Conservation (phyloP, 2,797 vertebrate genomes). For the Eospalax fontanierii region DNA sequence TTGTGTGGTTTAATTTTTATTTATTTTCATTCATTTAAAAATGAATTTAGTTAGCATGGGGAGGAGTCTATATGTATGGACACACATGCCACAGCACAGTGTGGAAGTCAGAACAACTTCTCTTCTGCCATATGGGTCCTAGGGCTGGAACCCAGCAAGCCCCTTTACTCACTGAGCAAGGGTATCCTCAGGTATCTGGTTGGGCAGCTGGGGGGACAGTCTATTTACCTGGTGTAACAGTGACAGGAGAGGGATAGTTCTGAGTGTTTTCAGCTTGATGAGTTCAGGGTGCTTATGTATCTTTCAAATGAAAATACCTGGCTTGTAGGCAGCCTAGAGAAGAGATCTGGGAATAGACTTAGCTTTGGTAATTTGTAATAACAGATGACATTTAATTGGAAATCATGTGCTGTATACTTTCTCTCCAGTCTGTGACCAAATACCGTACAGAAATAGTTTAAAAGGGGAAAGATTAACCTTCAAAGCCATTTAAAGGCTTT, state of each 20-base stretch:
- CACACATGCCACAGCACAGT: not conserved
- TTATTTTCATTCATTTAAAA: not conserved
- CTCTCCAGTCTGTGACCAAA: not conserved
- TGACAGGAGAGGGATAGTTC: not conserved
- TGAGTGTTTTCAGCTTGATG: not conserved
- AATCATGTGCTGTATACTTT: not conserved
- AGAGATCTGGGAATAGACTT: not conserved
- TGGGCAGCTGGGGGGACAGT: not conserved
- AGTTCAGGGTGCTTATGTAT: not conserved
- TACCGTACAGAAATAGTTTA: not conserved
- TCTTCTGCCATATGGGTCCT: too few species aligned
- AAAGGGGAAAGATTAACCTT: not conserved
- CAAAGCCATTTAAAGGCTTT: not conserved
- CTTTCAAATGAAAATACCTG: not conserved
- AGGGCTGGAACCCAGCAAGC: too few species aligned
- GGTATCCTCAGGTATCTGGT: not conserved
- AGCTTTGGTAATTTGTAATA: not conserved
- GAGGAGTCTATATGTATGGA: not conserved
- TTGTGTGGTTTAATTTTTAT: not conserved
- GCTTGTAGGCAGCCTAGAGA: not conserved
- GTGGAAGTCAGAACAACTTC: not conserved
- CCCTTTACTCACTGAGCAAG: not conserved
- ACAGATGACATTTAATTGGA: slow-evolving; percentile 14
- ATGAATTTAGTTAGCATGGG: too few species aligned
- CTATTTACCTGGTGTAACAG: not conserved